Percentiles rank a stretch among this genome's conserved stretches.
These are phyloP conservation scores for Myrmecobius fasciatus DNA, from an alignment of 2,113 vertebrate genomes.

Conservation along the genomic window DNA sequence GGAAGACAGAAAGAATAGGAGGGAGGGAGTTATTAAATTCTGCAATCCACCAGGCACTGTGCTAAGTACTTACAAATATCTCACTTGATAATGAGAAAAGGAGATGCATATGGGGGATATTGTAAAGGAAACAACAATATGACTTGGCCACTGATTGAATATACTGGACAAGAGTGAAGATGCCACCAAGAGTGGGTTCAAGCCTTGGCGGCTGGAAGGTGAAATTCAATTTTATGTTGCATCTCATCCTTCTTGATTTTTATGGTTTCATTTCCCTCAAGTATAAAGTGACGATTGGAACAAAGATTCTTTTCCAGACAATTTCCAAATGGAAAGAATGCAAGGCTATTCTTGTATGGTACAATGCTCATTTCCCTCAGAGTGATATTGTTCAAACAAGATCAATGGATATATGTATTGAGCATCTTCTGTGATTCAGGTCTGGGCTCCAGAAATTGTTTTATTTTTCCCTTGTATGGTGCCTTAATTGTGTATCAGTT, in stretches of 20 bases:
- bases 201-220: not conserved
- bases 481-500: not conserved
- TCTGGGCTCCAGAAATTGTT: fast-evolving
- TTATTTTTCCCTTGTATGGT: fast-evolving
- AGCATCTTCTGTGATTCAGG: fast-evolving
- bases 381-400: too few relatives aligned
- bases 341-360: not conserved
- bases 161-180: not conserved
- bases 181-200: too few relatives aligned
- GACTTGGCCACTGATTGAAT: not conserved
- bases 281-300: not conserved
- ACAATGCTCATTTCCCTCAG: not conserved
- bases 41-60: too few relatives aligned
- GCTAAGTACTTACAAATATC: not conserved
- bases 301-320: not conserved
- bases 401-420: not conserved
- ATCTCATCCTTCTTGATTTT: not conserved
- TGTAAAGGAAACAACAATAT: not conserved
- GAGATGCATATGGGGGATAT: not conserved
- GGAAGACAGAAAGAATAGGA: not conserved
- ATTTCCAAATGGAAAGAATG: not conserved
- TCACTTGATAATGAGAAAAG: not conserved
- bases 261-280: not conserved
- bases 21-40: not conserved
- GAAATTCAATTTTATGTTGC: not conserved